These are phyloP conservation scores for Trichonephila clavata DNA, from an alignment of 1,140 invertebrate species.

Conservation along the genomic window DNA sequence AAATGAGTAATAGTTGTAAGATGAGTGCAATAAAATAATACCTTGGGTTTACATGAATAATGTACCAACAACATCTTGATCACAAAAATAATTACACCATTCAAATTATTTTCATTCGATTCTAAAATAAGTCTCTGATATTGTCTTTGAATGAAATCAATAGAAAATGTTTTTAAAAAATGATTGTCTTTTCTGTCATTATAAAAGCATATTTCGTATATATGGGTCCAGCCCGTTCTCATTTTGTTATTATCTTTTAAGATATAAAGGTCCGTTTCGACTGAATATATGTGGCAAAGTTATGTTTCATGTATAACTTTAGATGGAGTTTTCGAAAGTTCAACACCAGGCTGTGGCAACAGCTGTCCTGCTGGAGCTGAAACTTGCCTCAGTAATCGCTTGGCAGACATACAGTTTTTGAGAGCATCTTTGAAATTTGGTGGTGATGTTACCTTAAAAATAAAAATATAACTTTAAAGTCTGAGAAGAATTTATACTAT, in stretches of 20 bases:
- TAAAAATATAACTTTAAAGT: not conserved
- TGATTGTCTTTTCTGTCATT: not conserved
- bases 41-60: no score
- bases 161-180: not conserved
- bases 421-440: conserved; percentile 71
- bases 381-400: conserved; percentile 55
- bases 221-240: not conserved
- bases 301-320: not conserved
- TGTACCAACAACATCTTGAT: no score
- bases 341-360: not conserved
- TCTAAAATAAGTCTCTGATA: no score
- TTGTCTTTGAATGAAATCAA: not conserved
- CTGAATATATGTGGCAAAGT: not conserved
- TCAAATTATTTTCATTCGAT: no score
- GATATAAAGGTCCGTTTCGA: not conserved
- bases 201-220: not conserved
- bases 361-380: conserved; percentile 67
- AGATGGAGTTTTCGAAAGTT: not conserved
- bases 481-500: no score
- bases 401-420: conserved; percentile 68
- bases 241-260: not conserved
- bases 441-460: conserved; percentile 52
- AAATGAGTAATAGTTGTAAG: no score
- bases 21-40: no score
- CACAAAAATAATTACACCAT: no score